phyloP scores from a whole-genome alignment of 2,797 vertebrate genomes.

The Hoplostethus atlanticus region DNA sequence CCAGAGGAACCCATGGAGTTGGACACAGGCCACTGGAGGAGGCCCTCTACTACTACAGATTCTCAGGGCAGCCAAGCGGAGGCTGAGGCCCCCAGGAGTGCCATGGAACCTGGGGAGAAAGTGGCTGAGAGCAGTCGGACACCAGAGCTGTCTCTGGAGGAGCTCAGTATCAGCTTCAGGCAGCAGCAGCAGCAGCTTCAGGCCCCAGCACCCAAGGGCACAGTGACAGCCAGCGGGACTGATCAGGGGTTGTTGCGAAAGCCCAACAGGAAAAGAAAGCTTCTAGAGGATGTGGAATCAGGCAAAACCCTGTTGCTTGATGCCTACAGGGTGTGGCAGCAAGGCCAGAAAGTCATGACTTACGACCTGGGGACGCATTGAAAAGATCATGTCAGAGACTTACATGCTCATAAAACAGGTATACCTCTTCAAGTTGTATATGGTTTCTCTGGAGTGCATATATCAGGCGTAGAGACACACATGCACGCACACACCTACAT shows the following conservation, averaged over 20 bases:
- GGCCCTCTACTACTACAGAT: constrained; percentile 75
- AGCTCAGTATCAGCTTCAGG: constrained; percentile 94
- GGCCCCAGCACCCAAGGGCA: constrained; percentile 66
- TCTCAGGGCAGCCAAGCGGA: constrained; percentile 69
- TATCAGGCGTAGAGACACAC: too few species aligned
- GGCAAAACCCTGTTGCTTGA: constrained; percentile 95
- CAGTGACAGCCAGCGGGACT: constrained; percentile 63
- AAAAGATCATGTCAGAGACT: constrained; percentile 98
- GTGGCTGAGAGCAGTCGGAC: constrained; percentile 84
- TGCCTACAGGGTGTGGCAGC: constrained; percentile 98
- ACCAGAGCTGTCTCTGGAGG: constrained; percentile 94
- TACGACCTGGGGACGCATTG: constrained; percentile 94
- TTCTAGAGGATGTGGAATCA: constrained; percentile 93
- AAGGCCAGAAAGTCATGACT: constrained; percentile 96
- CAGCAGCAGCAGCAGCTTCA: constrained; percentile 87
- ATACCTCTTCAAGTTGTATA: neutral
- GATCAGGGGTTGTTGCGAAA: constrained; percentile 81
- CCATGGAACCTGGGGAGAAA: constrained; percentile 78
- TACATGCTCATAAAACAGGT: constrained; percentile 99
- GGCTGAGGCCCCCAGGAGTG: constrained; percentile 64
- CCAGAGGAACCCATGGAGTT: constrained; percentile 92
- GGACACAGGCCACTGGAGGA: constrained; percentile 77
- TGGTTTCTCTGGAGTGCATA: neutral
- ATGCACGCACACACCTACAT: neutral
- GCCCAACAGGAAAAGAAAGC: constrained; percentile 93